phyloP scores from a whole-genome alignment of 2,797 vertebrate genomes.

The Simalia tracyae region DNA sequence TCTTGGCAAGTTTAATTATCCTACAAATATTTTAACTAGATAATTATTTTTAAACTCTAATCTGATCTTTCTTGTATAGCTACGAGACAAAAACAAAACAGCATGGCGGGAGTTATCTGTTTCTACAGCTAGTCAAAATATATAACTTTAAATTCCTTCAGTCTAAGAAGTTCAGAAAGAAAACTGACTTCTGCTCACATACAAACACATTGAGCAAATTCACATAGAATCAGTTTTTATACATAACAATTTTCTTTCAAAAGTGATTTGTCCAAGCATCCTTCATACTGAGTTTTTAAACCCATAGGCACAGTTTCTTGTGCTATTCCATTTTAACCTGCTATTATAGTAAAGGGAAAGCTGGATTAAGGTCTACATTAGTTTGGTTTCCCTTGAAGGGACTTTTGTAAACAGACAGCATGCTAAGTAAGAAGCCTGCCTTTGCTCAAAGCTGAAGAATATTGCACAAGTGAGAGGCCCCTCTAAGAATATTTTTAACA shows the following conservation, averaged over 20 bases:
- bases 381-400: constrained; percentile 16
- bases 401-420: constrained; percentile 27
- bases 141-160: not conserved
- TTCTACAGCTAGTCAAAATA: not conserved
- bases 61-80: not conserved
- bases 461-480: constrained; percentile 47
- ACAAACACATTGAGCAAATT: constrained; percentile 5
- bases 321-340: not conserved
- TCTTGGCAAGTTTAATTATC: not conserved
- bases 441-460: constrained; percentile 34
- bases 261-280: not conserved
- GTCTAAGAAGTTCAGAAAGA: constrained; percentile 14
- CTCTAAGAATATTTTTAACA: constrained; percentile 60
- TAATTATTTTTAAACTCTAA: not conserved
- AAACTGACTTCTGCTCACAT: not conserved
- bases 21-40: not conserved
- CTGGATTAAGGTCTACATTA: not conserved
- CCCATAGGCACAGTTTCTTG: constrained; percentile 6
- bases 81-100: not conserved
- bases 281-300: not conserved
- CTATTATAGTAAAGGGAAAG: not conserved
- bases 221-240: not conserved
- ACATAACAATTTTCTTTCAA: constrained; percentile 30
- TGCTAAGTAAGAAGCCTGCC: constrained; percentile 46
- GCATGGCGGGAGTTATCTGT: not conserved